Evolutionary conservation across 2,888 invertebrate species (phyloP).

Genomic region (Myopa testacea): DNA sequence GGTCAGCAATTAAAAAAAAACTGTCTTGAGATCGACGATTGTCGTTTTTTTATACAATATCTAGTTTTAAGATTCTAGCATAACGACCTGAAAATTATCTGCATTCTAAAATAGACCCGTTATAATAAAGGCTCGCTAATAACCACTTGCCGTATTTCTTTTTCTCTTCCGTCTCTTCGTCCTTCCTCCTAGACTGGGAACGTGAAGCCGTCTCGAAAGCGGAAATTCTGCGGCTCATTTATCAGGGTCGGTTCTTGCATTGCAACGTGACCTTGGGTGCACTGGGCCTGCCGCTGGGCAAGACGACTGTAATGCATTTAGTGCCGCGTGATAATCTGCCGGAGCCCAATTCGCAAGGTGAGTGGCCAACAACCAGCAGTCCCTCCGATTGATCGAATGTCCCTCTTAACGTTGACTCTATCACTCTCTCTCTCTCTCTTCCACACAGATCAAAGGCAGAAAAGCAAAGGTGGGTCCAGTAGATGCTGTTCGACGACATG

Average conservation of each 20-base stretch:
- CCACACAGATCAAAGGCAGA: slow-evolving; percentile 90
- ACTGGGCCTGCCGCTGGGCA: slow-evolving; percentile 94
- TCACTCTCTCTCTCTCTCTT: slow-evolving; percentile 57
- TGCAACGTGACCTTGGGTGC: slow-evolving; percentile 99
- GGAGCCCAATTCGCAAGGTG: slow-evolving; percentile 98
- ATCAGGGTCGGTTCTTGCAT: slow-evolving; percentile 99
- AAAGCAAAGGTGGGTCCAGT: slow-evolving; percentile 94
- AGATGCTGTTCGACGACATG: slow-evolving; percentile 94
- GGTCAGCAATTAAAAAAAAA: no score
- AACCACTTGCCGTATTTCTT: no score
- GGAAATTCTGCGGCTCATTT: slow-evolving; percentile 98
- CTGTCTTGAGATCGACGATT: no score
- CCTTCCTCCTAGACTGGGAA: slow-evolving; percentile 83
- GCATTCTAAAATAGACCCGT: no score
- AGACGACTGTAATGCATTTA: slow-evolving; percentile 99
- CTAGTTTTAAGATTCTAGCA: no score
- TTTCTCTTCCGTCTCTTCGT: no score
- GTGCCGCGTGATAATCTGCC: slow-evolving; percentile 99
- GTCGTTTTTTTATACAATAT: no score
- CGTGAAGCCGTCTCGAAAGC: slow-evolving; percentile 95
- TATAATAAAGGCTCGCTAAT: no score
- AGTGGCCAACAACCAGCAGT: slow-evolving; percentile 37
- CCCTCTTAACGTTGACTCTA: slow-evolving; percentile 9
- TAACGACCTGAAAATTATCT: no score
- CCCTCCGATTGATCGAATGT: neutral